Percentiles rank a stretch among this genome's conserved stretches.
phyloP scores from a whole-genome alignment of 2,113 vertebrate genomes.

The Salvelinus sp. region DNA sequence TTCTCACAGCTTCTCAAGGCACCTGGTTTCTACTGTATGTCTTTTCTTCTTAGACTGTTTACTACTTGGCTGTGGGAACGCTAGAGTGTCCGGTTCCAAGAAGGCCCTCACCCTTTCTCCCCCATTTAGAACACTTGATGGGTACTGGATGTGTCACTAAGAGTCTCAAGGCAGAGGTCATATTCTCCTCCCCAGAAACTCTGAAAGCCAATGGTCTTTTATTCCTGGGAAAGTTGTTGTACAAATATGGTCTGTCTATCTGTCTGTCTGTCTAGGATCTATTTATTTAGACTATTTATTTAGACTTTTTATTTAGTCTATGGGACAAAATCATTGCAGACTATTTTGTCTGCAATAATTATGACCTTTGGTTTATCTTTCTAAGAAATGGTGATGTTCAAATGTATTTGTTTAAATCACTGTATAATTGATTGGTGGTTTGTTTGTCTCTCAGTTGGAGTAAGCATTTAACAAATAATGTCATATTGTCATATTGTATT shows the following conservation, averaged over 20 bases:
- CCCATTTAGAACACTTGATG: not conserved
- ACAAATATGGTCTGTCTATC: not conserved
- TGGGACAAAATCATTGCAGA: no score
- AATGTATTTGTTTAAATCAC: not conserved
- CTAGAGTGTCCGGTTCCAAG: slow-evolving; percentile 17
- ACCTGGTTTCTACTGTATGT: not conserved
- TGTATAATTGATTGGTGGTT: not conserved
- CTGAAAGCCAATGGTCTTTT: not conserved
- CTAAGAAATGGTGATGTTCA: not conserved
- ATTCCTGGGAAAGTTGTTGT: not conserved
- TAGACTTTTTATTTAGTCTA: not conserved
- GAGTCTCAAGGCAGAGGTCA: slow-evolving; percentile 1
- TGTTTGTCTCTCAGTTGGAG: not conserved
- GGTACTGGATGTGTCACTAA: not conserved
- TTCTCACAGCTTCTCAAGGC: not conserved
- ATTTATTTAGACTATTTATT: not conserved
- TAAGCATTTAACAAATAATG: not conserved
- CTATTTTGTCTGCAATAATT: not conserved
- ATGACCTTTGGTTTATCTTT: not conserved
- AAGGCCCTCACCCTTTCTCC: slow-evolving; percentile 5
- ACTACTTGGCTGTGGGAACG: slow-evolving; percentile 22
- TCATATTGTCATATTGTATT: not conserved
- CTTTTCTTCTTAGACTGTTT: slow-evolving; percentile 13
- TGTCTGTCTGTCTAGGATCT: not conserved
- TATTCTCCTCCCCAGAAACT: not conserved